These are phyloP conservation scores for Trichomalopsis sarcophagae DNA, from an alignment of 1,140 invertebrate genomes.

Conservation along the genomic window DNA sequence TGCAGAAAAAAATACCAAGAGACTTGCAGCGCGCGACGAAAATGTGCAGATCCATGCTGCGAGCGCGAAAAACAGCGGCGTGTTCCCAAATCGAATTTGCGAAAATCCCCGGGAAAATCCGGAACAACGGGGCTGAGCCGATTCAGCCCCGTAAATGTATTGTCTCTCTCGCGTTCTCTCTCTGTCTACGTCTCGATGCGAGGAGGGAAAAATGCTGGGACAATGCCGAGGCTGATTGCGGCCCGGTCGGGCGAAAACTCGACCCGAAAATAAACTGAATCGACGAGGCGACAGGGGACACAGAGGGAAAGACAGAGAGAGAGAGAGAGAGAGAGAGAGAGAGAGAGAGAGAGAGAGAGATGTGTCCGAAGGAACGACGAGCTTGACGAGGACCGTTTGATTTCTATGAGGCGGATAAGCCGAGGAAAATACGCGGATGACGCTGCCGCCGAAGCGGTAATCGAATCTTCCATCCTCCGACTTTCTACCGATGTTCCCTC, in stretches of 20 bases:
- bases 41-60: background rate
- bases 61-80: background rate
- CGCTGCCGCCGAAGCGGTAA: constrained; percentile 2
- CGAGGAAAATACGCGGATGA: constrained; percentile 7
- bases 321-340: background rate
- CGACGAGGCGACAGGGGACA: background rate
- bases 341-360: background rate
- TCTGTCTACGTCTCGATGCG: background rate
- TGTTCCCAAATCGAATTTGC: constrained; percentile 63
- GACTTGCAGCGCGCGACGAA: background rate
- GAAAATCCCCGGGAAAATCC: constrained; percentile 65
- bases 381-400: constrained; percentile 32
- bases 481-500: too few relatives aligned
- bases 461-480: constrained; percentile 5
- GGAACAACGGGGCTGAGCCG: constrained; percentile 44
- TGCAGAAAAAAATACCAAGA: background rate
- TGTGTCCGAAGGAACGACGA: background rate
- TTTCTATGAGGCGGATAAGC: constrained; percentile 46
- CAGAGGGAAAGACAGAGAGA: background rate
- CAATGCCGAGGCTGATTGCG: constrained; percentile 69
- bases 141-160: constrained; percentile 46
- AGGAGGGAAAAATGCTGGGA: constrained; percentile 51
- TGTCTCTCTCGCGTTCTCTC: constrained; percentile 9
- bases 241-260: constrained; percentile 66
- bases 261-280: constrained; percentile 69